These are phyloP conservation scores for Rhimphoctona megacephalus DNA, from an alignment of 2,888 invertebrate species.

Conservation along the genomic window DNA sequence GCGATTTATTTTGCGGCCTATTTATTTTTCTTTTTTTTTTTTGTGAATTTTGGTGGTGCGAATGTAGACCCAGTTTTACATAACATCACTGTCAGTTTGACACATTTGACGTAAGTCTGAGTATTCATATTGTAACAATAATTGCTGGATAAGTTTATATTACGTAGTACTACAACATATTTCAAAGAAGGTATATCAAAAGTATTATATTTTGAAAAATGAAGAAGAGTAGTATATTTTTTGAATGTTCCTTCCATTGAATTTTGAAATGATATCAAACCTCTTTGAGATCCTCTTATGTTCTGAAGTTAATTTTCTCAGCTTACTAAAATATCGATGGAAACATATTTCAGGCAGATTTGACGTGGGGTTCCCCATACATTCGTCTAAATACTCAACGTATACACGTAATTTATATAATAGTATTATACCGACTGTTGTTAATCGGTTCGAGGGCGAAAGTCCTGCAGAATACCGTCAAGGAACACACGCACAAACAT, in stretches of 20 bases:
- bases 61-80: not conserved
- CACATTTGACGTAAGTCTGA: not conserved
- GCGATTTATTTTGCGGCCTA: slow-evolving; percentile 40
- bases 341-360: not conserved
- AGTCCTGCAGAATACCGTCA: slow-evolving; percentile 49
- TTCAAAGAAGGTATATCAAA: too few species aligned
- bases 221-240: too few species aligned
- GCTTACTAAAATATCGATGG: not conserved
- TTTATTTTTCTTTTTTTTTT: not conserved
- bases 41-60: not conserved
- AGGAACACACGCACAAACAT: not conserved
- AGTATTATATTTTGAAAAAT: too few species aligned
- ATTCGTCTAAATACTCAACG: not conserved
- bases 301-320: not conserved
- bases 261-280: too few species aligned
- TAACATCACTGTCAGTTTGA: not conserved
- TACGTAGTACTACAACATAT: too few species aligned
- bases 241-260: too few species aligned
- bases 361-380: not conserved
- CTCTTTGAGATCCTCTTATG: not conserved
- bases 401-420: slow-evolving; percentile 35
- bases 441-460: slow-evolving; percentile 64
- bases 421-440: slow-evolving; percentile 39
- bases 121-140: not conserved
- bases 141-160: not conserved